Evolutionary conservation across 1,140 invertebrate genomes (phyloP).

Genomic region (Hylyphantes graminicola): DNA sequence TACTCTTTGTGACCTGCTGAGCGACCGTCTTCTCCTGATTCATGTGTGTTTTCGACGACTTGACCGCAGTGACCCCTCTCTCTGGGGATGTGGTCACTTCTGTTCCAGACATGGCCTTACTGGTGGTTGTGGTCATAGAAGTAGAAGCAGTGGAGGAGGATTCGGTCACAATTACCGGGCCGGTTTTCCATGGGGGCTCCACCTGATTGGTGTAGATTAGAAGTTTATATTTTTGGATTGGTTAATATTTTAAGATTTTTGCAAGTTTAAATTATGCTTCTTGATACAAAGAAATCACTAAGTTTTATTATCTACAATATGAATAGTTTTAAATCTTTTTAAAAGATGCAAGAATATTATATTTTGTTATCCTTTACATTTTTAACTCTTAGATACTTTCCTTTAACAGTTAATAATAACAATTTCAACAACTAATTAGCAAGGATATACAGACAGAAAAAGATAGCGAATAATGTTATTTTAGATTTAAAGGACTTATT

Average conservation of each 20-base stretch:
- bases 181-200: slow-evolving; percentile 29
- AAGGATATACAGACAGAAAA: too few relatives aligned
- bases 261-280: background rate
- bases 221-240: background rate
- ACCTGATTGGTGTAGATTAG: slow-evolving; percentile 15
- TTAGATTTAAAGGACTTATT: too few relatives aligned
- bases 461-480: too few relatives aligned
- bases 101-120: slow-evolving; percentile 49
- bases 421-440: too few relatives aligned
- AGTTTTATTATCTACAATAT: too few relatives aligned
- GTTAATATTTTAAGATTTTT: background rate
- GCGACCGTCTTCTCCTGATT: slow-evolving; percentile 59
- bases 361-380: too few relatives aligned
- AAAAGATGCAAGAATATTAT: too few relatives aligned
- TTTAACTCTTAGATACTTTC: too few relatives aligned
- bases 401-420: too few relatives aligned
- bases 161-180: slow-evolving; percentile 51
- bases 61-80: slow-evolving; percentile 43
- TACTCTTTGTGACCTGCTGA: slow-evolving; percentile 59
- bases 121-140: slow-evolving; percentile 47
- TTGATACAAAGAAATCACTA: background rate
- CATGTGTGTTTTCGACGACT: slow-evolving; percentile 46
- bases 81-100: slow-evolving; percentile 56
- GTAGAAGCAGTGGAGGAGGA: slow-evolving; percentile 37
- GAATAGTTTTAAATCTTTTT: too few relatives aligned